Evolutionary conservation across 2,888 invertebrate species (phyloP).

Genomic region (Tenthredo livida): DNA sequence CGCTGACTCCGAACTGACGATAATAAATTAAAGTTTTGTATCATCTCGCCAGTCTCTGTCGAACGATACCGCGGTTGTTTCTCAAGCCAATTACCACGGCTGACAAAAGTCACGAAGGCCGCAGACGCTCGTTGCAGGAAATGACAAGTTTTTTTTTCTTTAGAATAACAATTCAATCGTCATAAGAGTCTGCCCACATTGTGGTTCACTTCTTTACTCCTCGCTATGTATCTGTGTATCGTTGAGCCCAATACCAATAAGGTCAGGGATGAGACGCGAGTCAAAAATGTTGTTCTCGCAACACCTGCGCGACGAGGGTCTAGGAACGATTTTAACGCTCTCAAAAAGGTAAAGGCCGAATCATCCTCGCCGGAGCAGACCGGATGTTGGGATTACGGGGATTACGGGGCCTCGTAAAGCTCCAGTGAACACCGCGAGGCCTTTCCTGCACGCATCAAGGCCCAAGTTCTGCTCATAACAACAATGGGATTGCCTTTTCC

Average conservation of each 20-base stretch:
- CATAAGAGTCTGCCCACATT: not conserved
- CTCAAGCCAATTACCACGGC: not conserved
- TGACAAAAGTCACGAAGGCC: not conserved
- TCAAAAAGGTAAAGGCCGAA: constrained; percentile 35
- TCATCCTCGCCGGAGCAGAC: constrained; percentile 39
- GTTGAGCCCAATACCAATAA: not conserved
- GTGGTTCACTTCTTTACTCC: not conserved
- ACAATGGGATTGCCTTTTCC: constrained; percentile 14
- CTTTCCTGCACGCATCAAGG: constrained; percentile 75
- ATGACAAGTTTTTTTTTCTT: constrained; percentile 25
- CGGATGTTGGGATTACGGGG: constrained; percentile 55
- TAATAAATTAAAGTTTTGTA: not conserved
- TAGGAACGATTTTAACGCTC: not conserved
- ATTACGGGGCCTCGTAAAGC: constrained; percentile 75
- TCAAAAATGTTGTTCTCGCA: constrained; percentile 14
- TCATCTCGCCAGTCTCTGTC: not conserved
- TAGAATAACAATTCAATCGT: constrained; percentile 4
- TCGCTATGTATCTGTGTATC: not conserved
- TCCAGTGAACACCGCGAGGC: constrained; percentile 76
- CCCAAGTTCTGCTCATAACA: constrained; percentile 13
- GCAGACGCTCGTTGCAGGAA: constrained; percentile 30
- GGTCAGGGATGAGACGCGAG: not conserved
- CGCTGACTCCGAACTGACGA: not conserved
- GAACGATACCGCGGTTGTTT: not conserved
- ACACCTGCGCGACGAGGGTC: not conserved